Evolutionary conservation across 2,797 vertebrate genomes (phyloP).

Genomic region (Peromyscus eremicus): DNA sequence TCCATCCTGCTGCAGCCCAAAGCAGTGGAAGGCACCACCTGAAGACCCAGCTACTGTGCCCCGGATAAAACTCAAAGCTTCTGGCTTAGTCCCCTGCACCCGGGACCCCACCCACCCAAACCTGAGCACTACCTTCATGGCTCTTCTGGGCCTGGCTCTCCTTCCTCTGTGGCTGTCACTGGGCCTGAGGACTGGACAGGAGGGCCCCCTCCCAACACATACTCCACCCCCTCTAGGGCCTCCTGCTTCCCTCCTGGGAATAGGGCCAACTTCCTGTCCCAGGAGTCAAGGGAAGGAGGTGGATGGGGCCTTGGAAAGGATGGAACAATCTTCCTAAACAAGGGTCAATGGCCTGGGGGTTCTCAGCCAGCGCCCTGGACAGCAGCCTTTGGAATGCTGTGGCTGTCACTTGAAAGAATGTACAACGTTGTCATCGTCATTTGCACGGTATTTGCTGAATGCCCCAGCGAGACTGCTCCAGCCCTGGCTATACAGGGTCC

Average conservation of each 20-base stretch:
- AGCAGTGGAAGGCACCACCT: background rate
- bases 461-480: constrained; percentile 56
- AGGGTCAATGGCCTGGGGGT: constrained; percentile 64
- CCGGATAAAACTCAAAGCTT: background rate
- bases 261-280: constrained; percentile 81
- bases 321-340: constrained; percentile 55
- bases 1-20: background rate
- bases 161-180: constrained; percentile 58
- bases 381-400: background rate
- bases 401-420: constrained; percentile 70
- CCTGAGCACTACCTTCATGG: constrained; percentile 71
- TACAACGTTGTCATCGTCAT: background rate
- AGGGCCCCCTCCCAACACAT: constrained; percentile 45
- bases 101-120: background rate
- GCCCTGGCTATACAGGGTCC: background rate
- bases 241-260: constrained; percentile 81
- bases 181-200: constrained; percentile 67
- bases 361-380: constrained; percentile 31
- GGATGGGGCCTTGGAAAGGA: constrained; percentile 59
- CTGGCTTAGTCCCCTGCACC: background rate
- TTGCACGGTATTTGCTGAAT: constrained; percentile 75
- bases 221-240: constrained; percentile 70
- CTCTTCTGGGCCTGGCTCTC: constrained; percentile 28
- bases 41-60: background rate
- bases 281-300: constrained; percentile 73